Base-by-base conservation (phyloP, 2,888 invertebrate genomes). In the Latrodectus hesperus region DNA sequence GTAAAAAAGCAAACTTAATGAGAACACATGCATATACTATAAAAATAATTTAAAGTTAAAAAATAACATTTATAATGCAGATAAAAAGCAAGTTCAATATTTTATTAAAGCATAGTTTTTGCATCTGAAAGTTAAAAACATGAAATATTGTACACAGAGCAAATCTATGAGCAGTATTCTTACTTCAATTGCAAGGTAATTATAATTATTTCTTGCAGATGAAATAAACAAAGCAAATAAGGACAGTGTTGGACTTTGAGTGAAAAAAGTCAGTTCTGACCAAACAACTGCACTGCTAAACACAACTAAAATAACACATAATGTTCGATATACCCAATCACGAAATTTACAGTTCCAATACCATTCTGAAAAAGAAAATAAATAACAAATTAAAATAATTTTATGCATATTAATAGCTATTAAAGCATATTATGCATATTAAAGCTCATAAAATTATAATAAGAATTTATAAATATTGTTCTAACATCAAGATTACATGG, bases 231-330 rank as follows among this genome's bases (percentile, higher is more conserved):
- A 95, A n/a, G 99, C 99, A 93, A 99, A 99, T 90, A 99, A 94
- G 0, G 99, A 99, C 5, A 99, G 94, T 38, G 98, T 97, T 0
- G 99, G 99, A 49, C 94, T 93, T 91, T 96, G 95, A 91, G 96
- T 96, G 93, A 99, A 99, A 93, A 99, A 99, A 1, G 99, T 98
- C 91, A 99, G 95, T 93, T 99, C 99, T 0, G 99, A 99, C 99
- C 99, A 99, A n/a, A 99, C 97, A 55, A 99, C 98, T 91, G 96
- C 95, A 49, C 96, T 93, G 0, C 99, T 98, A 92, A 99, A 94
- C 67, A 95, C 92, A 3, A 95, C 95, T 0, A 96, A 95, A 9
- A 93, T 81, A 9, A 93, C 91, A 38, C 93, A 91, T 90, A 96
- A 92, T 0, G 94, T 92, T 92, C 96, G 96, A 90, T 96, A 94